A percentile compares a stretch with the other conserved stretches of the same genome.
phyloP scores from a whole-genome alignment of 2,888 invertebrate genomes.

The Apotomis capreana region DNA sequence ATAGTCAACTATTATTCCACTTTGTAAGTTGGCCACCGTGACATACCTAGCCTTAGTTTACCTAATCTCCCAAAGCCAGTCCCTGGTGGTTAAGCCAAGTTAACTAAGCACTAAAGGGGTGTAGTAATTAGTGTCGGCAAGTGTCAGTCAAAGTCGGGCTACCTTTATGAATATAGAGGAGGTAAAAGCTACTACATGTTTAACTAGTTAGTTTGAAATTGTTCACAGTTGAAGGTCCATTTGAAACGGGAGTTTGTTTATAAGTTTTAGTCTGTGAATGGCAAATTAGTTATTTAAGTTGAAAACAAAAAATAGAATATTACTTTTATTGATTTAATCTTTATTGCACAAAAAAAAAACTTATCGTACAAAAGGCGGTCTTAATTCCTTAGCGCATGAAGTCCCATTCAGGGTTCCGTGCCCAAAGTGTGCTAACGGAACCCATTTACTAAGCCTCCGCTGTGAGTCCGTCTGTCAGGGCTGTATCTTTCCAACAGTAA shows the following conservation, averaged over 20 bases:
- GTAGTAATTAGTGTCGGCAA: conserved; percentile 36
- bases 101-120: conserved; percentile 23
- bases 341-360: too few relatives aligned
- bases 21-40: not conserved
- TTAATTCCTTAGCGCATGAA: too few relatives aligned
- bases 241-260: conserved; percentile 12
- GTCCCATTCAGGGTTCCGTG: too few relatives aligned
- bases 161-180: conserved; percentile 40
- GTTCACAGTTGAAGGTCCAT: conserved; percentile 25
- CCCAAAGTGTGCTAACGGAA: too few relatives aligned
- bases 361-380: too few relatives aligned
- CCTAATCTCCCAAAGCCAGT: conserved; percentile 25
- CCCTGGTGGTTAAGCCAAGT: conserved; percentile 17
- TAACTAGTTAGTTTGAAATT: conserved; percentile 36
- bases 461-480: too few relatives aligned
- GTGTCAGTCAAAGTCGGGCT: conserved; percentile 38
- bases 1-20: conserved; percentile 2
- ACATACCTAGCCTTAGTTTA: conserved; percentile 1
- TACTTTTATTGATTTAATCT: too few relatives aligned
- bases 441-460: too few relatives aligned
- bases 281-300: not conserved
- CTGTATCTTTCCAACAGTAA: too few relatives aligned
- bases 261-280: conserved; percentile 1
- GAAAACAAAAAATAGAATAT: too few relatives aligned
- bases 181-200: conserved; percentile 30